Conservation (phyloP, 2,888 invertebrate species). For the Drosophila prostipennis region DNA sequence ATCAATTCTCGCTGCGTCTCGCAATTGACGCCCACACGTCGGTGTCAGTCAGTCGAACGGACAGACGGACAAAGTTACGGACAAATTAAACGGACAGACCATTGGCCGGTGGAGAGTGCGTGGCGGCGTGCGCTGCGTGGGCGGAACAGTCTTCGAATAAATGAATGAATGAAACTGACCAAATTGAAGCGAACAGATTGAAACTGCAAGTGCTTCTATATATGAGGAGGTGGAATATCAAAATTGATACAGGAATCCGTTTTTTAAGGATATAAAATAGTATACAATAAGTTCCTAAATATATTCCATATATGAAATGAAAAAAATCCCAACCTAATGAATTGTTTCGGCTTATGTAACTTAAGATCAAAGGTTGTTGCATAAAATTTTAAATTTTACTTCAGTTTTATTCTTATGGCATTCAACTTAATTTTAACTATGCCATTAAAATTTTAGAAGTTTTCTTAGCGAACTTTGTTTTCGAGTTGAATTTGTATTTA, state of each 20-base stretch:
- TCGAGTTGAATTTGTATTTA: no score
- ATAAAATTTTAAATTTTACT: neutral
- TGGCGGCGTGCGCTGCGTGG: conserved; percentile 32
- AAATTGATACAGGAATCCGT: neutral
- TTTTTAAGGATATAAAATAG: no score
- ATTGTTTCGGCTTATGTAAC: neutral
- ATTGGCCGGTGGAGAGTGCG: conserved; percentile 24
- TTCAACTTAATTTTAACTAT: conserved; percentile 6
- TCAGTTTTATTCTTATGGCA: neutral
- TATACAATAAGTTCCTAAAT: no score
- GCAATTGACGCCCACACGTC: conserved; percentile 67
- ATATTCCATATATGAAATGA: no score
- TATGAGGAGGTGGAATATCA: neutral
- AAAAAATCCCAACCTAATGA: no score
- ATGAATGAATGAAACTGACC: conserved; percentile 18
- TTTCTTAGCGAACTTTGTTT: conserved; percentile 4
- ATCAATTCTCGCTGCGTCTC: conserved; percentile 71
- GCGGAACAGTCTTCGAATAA: conserved; percentile 30
- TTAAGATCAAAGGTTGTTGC: neutral
- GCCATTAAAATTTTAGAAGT: conserved; percentile 5
- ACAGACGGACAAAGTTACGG: conserved; percentile 8
- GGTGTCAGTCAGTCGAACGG: conserved; percentile 12
- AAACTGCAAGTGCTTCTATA: conserved; percentile 11
- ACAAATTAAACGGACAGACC: neutral
- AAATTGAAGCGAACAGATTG: conserved; percentile 3